A percentile compares a stretch with the other conserved stretches of the same genome.
Evolutionary conservation across 2,888 invertebrate species (phyloP).

Genomic region (Cephus nigrinus): DNA sequence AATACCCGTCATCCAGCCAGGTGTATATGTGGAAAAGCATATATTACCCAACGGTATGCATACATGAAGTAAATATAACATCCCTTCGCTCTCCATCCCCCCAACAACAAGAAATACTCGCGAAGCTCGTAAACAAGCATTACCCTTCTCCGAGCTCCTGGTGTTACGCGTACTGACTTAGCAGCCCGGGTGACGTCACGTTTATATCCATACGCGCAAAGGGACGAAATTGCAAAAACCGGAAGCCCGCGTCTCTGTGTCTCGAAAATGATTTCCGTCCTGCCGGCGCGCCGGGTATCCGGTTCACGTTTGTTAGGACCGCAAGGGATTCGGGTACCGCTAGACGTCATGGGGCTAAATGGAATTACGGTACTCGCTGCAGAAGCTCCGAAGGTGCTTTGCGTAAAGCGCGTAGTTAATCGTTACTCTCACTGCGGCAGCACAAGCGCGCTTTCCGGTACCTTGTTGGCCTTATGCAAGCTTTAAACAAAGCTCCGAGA

Average conservation of each 20-base stretch:
- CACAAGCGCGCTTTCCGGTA: conserved; percentile 16
- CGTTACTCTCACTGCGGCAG: background rate
- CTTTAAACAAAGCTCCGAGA: conserved; percentile 1
- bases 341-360: background rate
- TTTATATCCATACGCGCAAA: background rate
- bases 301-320: background rate
- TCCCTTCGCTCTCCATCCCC: no score
- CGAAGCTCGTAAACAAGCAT: background rate
- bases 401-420: background rate
- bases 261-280: background rate
- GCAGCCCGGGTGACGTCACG: background rate
- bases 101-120: background rate
- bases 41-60: background rate
- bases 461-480: conserved; percentile 22
- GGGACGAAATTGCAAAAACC: conserved; percentile 6
- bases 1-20: background rate
- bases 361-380: background rate
- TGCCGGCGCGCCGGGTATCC: background rate
- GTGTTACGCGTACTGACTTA: background rate
- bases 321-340: background rate
- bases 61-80: background rate
- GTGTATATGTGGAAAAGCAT: no score
- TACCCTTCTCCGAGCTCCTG: background rate
- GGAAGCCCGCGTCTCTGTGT: background rate
- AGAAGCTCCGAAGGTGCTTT: background rate